These are phyloP conservation scores for Thunnus maccoyii DNA, from an alignment of 2,113 vertebrate genomes.

Conservation along the genomic window DNA sequence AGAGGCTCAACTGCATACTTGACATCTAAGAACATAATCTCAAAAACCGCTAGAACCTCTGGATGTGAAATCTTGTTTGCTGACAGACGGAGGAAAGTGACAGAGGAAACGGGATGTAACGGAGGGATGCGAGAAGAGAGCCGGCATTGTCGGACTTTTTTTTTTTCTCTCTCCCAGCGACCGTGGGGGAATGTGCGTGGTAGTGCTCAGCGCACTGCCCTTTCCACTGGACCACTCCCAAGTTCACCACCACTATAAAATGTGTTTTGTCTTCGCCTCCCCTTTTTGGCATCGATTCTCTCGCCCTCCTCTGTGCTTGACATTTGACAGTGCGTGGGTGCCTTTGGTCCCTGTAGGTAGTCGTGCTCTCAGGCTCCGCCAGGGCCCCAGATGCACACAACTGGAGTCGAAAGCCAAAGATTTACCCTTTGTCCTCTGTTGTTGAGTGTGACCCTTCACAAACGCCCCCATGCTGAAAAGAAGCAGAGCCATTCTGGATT, in stretches of 20 bases:
- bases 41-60: neutral
- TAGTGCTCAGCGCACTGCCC: conserved; percentile 27
- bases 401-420: conserved; percentile 64
- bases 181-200: conserved; percentile 71
- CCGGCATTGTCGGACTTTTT: conserved; percentile 2
- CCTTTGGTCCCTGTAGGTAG: conserved; percentile 62
- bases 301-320: conserved; percentile 60
- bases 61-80: neutral
- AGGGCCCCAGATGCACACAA: conserved; percentile 65
- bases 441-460: neutral
- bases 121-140: conserved; percentile 8
- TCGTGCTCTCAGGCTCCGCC: conserved; percentile 29
- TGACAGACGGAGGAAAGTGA: neutral
- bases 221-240: conserved; percentile 49
- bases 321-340: conserved; percentile 72
- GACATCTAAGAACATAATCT: neutral
- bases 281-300: conserved; percentile 27
- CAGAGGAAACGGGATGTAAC: neutral
- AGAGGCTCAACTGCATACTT: conserved; percentile 36
- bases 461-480: conserved; percentile 38
- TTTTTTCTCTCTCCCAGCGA: neutral
- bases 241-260: conserved; percentile 54
- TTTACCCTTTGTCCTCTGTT: conserved; percentile 63
- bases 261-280: conserved; percentile 61
- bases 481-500: conserved; percentile 40